Evolutionary conservation across 1,140 invertebrate genomes (phyloP).

Genomic region (Drosophila murphyi): DNA sequence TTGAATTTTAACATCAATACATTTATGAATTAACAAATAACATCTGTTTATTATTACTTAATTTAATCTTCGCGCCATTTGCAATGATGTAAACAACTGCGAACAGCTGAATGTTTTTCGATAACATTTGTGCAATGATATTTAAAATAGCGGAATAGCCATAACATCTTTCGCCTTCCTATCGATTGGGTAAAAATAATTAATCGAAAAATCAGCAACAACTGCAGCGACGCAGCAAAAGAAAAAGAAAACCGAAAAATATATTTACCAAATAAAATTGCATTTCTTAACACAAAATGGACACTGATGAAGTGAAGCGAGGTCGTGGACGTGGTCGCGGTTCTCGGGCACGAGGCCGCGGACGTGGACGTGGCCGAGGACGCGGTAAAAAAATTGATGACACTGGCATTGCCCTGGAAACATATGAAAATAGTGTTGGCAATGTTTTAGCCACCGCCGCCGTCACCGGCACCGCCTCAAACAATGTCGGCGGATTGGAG

Average conservation of each 20-base stretch:
- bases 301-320: conserved; percentile 85
- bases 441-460: conserved; percentile 7
- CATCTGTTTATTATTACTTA: too few species aligned
- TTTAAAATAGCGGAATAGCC: not conserved
- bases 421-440: conserved; percentile 30
- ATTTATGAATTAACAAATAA: too few species aligned
- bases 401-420: conserved; percentile 86
- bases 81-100: too few species aligned
- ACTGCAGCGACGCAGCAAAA: conserved; percentile 29
- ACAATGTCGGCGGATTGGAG: conserved; percentile 49
- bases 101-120: not conserved
- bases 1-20: too few species aligned
- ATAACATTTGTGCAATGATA: not conserved
- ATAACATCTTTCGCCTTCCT: not conserved
- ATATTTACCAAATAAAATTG: conserved; percentile 3
- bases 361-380: conserved; percentile 89
- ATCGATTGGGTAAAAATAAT: conserved; percentile 5
- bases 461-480: conserved; percentile 1
- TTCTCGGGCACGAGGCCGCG: conserved; percentile 86
- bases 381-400: conserved; percentile 90
- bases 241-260: conserved; percentile 20
- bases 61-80: not conserved
- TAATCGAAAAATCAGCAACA: not conserved
- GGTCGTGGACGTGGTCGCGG: conserved; percentile 87
- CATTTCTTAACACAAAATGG: conserved; percentile 48